Evolutionary conservation across 2,888 invertebrate species (phyloP).

Genomic region (Scaptomyza reducta): DNA sequence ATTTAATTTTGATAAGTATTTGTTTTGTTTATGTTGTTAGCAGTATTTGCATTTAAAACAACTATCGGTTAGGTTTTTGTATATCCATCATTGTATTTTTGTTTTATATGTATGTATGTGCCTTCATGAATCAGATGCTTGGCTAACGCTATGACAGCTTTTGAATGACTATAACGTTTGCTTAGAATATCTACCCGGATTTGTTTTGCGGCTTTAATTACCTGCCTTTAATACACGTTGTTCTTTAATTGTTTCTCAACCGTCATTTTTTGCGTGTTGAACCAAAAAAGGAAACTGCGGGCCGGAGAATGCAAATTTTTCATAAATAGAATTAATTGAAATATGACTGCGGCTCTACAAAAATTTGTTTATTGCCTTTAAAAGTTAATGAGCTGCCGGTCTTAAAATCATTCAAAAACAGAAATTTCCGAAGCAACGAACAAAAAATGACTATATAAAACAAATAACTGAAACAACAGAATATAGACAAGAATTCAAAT

Average conservation of each 20-base stretch:
- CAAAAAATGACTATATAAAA: too few relatives aligned
- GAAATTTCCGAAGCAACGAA: conserved; percentile 7
- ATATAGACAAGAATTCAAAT: conserved; percentile 6
- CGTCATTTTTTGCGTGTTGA: conserved; percentile 32
- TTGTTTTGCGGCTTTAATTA: conserved; percentile 55
- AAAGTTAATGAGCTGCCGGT: conserved; percentile 51
- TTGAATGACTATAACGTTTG: conserved; percentile 49
- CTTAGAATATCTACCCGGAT: conserved; percentile 57
- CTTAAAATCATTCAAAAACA: conserved; percentile 35
- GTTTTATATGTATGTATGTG: conserved; percentile 2
- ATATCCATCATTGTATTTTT: neutral
- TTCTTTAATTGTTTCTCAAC: conserved; percentile 55
- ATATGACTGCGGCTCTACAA: conserved; percentile 9
- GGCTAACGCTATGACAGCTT: conserved; percentile 31
- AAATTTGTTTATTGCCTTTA: conserved; percentile 36
- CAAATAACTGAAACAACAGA: conserved; percentile 11
- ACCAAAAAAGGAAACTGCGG: conserved; percentile 35
- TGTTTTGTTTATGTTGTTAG: conserved; percentile 38
- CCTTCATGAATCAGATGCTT: conserved; percentile 34
- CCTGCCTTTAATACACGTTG: conserved; percentile 42
- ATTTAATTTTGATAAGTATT: conserved; percentile 53
- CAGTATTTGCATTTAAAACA: conserved; percentile 24
- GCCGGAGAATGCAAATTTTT: conserved; percentile 36
- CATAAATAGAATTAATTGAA: conserved; percentile 48
- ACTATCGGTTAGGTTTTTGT: neutral